A percentile compares a stretch with the other conserved stretches of the same genome.
phyloP scores from a whole-genome alignment of 2,888 invertebrate species.

The Drosophila yooni region DNA sequence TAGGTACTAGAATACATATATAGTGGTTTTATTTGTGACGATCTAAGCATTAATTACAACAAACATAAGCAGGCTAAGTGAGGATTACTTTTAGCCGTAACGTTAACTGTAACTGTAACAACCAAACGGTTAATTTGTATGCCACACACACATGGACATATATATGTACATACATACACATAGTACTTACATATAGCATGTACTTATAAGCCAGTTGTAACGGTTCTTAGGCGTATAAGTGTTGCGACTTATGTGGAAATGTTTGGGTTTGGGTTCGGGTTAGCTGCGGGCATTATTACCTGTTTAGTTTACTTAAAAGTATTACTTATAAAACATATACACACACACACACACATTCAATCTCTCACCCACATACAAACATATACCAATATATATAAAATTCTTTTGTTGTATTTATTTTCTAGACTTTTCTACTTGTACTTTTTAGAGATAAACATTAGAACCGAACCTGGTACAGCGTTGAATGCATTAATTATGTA shows the following conservation, averaged over 20 bases:
- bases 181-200: slow-evolving; percentile 46
- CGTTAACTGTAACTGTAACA: slow-evolving; percentile 38
- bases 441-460: slow-evolving; percentile 66
- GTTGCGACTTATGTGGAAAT: slow-evolving; percentile 62
- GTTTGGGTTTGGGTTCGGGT: slow-evolving; percentile 34
- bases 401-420: slow-evolving; percentile 38
- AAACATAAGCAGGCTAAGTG: slow-evolving; percentile 47
- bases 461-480: slow-evolving; percentile 45
- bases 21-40: slow-evolving; percentile 50
- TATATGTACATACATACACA: slow-evolving; percentile 37
- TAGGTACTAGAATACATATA: slow-evolving; percentile 52
- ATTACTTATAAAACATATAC: slow-evolving; percentile 19
- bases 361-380: slow-evolving; percentile 10
- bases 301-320: slow-evolving; percentile 37
- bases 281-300: slow-evolving; percentile 32
- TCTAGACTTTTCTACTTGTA: slow-evolving; percentile 68
- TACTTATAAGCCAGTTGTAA: slow-evolving; percentile 67
- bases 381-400: slow-evolving; percentile 13
- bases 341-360: slow-evolving; percentile 11
- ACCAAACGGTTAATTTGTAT: slow-evolving; percentile 21
- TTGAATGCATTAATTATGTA: slow-evolving; percentile 51
- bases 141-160: slow-evolving; percentile 27
- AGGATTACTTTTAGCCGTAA: slow-evolving; percentile 51
- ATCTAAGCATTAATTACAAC: slow-evolving; percentile 48
- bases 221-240: slow-evolving; percentile 72